Evolutionary conservation across 2,797 vertebrate genomes (phyloP), one percentile per base, ranked within the genome.

Genomic region (Cossypha dichroa): DNA sequence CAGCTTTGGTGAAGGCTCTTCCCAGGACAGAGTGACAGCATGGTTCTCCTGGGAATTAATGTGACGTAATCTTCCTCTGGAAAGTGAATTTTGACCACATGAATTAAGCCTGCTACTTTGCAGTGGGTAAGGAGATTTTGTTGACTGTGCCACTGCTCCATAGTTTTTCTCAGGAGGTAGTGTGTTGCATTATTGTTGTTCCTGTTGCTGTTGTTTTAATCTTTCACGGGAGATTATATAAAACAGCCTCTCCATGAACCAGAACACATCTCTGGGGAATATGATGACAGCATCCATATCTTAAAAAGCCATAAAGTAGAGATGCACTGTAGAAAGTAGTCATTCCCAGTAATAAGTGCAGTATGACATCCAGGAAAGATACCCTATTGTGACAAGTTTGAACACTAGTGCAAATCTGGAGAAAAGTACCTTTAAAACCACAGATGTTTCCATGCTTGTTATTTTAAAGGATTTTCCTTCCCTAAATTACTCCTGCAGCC

Each of bases 291-390:
- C 51, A 92, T 93, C 68, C 77, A 68, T 91, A 91, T 94, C 80
- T 95, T 94, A 91, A 91, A 94, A 95, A 94, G 90, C 80, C 80
- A 77, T 93, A 94, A 97, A 78, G 63, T 78, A 83, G 58, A 94
- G 55, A 80, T 0, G 0, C 20, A 55, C 43, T 82, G 48, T 77
- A 87, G 52, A 94, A 95, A 92, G 80, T 78, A 96, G 92, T 87
- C 5, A 2, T 94, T 96, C 78, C 40, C 69, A 52, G 87, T 87
- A 95, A 91, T 85, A 95, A 93, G 77, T 63, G 49, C 54, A 66
- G n/a, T 52, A 49, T 87, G 93, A 92, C 73, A 94, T 56, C 68
- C 72, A 91, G 66, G 62, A 76, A 84, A 73, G 19, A 73, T 45
- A 80, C 33, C 9, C 45, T 62, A 23, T 90, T 85, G 93, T 89